A percentile compares a stretch with the other conserved stretches of the same genome.
Conservation (phyloP, 2,888 invertebrate genomes). For the Noctua pronuba region DNA sequence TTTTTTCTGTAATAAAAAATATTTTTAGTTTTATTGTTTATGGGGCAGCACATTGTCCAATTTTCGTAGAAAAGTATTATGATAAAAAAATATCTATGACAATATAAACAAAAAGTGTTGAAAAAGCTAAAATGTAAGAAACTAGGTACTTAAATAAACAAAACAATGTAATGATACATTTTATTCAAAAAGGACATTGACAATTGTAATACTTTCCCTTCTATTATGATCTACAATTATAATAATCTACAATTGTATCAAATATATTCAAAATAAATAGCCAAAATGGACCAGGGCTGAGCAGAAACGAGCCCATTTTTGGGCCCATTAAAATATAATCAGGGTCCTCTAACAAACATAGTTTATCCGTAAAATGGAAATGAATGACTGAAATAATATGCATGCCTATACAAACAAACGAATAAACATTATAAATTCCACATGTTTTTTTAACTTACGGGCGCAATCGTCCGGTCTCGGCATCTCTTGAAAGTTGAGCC, state of each 20-base stretch:
- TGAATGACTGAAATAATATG: neutral
- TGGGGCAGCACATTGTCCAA: neutral
- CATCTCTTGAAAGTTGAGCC: slow-evolving; percentile 87
- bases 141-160: neutral
- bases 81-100: too few relatives aligned
- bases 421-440: slow-evolving; percentile 6
- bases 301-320: neutral
- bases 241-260: neutral
- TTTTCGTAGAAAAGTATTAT: neutral
- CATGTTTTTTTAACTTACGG: slow-evolving; percentile 78
- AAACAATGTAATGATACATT: neutral
- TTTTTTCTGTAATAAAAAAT: slow-evolving; percentile 83
- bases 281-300: neutral
- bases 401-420: neutral
- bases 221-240: neutral
- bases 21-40: neutral
- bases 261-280: slow-evolving; percentile 2
- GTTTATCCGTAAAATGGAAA: neutral
- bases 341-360: neutral
- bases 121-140: neutral
- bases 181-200: neutral
- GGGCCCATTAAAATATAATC: too few relatives aligned
- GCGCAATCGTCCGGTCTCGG: slow-evolving; percentile 87
- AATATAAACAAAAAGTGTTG: neutral
- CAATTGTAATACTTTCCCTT: too few relatives aligned